phyloP scores from a whole-genome alignment of 1,140 invertebrate genomes.

The Lucilia sericata region DNA sequence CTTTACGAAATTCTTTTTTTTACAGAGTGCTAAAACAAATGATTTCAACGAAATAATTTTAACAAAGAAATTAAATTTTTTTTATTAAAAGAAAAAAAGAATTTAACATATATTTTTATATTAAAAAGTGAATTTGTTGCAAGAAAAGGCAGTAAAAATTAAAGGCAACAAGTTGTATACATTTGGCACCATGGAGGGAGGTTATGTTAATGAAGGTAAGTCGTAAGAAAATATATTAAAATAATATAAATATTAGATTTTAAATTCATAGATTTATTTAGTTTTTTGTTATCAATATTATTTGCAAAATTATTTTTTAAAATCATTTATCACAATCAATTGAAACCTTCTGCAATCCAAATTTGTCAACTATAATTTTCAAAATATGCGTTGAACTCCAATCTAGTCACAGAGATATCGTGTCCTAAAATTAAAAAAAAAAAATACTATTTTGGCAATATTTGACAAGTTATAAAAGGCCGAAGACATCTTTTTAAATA shows the following conservation, averaged over 20 bases:
- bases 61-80: not conserved
- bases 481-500: too few relatives aligned
- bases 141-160: conserved; percentile 24
- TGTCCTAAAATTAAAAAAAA: too few relatives aligned
- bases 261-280: not conserved
- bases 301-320: too few relatives aligned
- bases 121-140: not conserved
- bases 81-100: not conserved
- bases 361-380: too few relatives aligned
- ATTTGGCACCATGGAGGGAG: conserved; percentile 67
- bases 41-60: not conserved
- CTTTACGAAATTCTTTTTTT: not conserved
- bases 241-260: not conserved
- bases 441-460: too few relatives aligned
- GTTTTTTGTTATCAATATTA: too few relatives aligned
- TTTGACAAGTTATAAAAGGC: too few relatives aligned
- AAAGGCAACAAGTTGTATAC: conserved; percentile 63
- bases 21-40: not conserved
- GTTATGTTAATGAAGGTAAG: conserved; percentile 67
- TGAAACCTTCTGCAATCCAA: too few relatives aligned
- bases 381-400: too few relatives aligned
- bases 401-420: too few relatives aligned
- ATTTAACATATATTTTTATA: not conserved
- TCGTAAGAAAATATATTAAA: conserved; percentile 40
- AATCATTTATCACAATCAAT: too few relatives aligned